Conservation (phyloP, 2,888 invertebrate genomes). For the Melikaiella ostensackeni region DNA sequence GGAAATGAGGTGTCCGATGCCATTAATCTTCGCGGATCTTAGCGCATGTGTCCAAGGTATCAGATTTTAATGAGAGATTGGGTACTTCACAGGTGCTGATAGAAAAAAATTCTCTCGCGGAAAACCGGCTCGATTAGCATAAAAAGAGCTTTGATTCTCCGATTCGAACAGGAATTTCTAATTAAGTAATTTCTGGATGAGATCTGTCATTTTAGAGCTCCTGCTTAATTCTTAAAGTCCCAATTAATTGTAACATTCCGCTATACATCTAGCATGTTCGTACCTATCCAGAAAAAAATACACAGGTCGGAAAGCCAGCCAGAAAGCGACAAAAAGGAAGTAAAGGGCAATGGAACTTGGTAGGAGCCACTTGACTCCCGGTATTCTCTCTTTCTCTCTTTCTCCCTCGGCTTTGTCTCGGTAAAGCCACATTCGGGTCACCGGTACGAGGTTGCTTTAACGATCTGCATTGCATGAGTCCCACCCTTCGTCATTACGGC, state of each 20-base stretch:
- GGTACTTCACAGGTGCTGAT: not conserved
- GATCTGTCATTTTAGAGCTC: too few relatives aligned
- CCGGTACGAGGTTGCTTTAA: constrained; percentile 62
- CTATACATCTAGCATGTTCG: not conserved
- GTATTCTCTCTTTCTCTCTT: constrained; percentile 34
- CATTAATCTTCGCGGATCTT: not conserved
- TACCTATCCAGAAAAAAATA: not conserved
- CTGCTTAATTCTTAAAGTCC: not conserved
- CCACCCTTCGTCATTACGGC: constrained; percentile 41
- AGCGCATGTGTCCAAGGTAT: not conserved
- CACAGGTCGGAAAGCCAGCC: not conserved
- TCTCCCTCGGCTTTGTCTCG: constrained; percentile 56
- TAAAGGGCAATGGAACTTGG: constrained; percentile 20
- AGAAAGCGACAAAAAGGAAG: not conserved
- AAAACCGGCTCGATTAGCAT: constrained; percentile 16
- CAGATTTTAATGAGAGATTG: constrained; percentile 22
- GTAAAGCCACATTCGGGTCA: constrained; percentile 65
- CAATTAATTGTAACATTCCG: not conserved
- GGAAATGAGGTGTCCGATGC: constrained; percentile 17
- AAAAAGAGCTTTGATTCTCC: not conserved
- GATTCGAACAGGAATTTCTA: not conserved
- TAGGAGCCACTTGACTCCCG: constrained; percentile 21
- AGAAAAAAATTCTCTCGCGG: not conserved
- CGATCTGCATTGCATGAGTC: constrained; percentile 67
- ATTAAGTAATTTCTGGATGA: not conserved